These are phyloP conservation scores for Elmis aenea DNA, from an alignment of 2,888 invertebrate genomes.

Conservation along the genomic window DNA sequence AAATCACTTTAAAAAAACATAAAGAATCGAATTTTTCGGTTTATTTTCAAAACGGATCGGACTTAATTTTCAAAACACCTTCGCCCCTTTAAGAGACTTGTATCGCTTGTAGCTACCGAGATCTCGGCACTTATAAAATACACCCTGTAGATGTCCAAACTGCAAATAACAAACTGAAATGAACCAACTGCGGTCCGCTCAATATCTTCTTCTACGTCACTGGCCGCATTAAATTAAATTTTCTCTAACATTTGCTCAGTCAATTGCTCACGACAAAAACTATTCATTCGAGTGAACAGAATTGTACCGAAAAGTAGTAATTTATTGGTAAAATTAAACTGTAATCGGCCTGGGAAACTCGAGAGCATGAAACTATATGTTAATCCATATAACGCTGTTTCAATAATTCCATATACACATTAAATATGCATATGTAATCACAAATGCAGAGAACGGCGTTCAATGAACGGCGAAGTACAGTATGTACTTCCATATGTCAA, in stretches of 20 bases:
- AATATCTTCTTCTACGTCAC: slow-evolving; percentile 12
- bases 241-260: slow-evolving; percentile 13
- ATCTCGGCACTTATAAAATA: no score
- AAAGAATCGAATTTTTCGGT: background rate
- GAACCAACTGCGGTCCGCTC: slow-evolving; percentile 9
- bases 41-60: no score
- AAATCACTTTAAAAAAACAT: no score
- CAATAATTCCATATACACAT: slow-evolving; percentile 7
- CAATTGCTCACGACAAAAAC: slow-evolving; percentile 13
- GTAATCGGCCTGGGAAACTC: slow-evolving; percentile 14
- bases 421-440: slow-evolving; percentile 8
- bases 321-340: slow-evolving; percentile 14
- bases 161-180: no score
- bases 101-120: no score
- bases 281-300: slow-evolving; percentile 11
- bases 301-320: slow-evolving; percentile 11
- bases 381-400: slow-evolving; percentile 12
- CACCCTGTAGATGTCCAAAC: no score
- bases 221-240: slow-evolving; percentile 15
- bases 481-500: background rate
- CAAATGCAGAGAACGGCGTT: background rate
- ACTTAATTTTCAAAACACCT: no score
- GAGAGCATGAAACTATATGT: slow-evolving; percentile 10
- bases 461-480: background rate
- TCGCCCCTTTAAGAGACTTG: no score